These are phyloP conservation scores for Lophius americanus DNA, from an alignment of 2,797 vertebrate species.

Conservation along the genomic window DNA sequence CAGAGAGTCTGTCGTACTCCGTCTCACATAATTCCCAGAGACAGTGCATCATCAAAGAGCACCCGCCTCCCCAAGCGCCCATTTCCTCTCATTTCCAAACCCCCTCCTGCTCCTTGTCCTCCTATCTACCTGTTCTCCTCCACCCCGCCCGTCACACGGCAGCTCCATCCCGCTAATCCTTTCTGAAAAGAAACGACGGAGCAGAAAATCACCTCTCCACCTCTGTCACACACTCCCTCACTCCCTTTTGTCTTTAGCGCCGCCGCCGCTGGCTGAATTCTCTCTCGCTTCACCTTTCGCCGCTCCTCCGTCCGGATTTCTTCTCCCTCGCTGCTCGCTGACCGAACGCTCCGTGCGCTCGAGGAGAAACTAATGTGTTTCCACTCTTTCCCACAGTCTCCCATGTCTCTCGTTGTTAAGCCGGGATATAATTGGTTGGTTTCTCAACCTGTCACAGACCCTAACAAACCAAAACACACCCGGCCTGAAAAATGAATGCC, in stretches of 20 bases:
- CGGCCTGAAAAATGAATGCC: slow-evolving; percentile 58
- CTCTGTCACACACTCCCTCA: slow-evolving; percentile 77
- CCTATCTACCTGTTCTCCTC: slow-evolving; percentile 74
- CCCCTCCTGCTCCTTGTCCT: slow-evolving; percentile 29
- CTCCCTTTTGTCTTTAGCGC: slow-evolving; percentile 77
- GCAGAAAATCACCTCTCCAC: slow-evolving; percentile 83
- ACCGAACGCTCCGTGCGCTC: slow-evolving; percentile 17
- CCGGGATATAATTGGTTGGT: slow-evolving; percentile 65
- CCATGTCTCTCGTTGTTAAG: slow-evolving; percentile 29
- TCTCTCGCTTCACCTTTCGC: slow-evolving; percentile 15
- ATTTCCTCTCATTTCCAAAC: slow-evolving; percentile 41
- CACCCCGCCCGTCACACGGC: slow-evolving; percentile 72
- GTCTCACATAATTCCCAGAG: slow-evolving; percentile 68
- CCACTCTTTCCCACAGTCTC: slow-evolving; percentile 12
- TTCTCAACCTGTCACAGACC: slow-evolving; percentile 72
- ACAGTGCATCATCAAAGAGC: slow-evolving; percentile 70
- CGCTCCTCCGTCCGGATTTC: slow-evolving; percentile 19
- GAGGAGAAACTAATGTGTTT: slow-evolving; percentile 8
- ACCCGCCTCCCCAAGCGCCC: slow-evolving; percentile 18
- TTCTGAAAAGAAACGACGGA: slow-evolving; percentile 82
- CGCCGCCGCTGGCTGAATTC: slow-evolving; percentile 1
- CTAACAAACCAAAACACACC: slow-evolving; percentile 67
- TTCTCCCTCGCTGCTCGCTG: slow-evolving; percentile 19
- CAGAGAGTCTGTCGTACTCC: slow-evolving; percentile 50
- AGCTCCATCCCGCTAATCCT: slow-evolving; percentile 77